Evolutionary conservation across 2,113 vertebrate species (phyloP), one percentile per base, ranked within the genome.

Genomic region (Ellobius talpinus): DNA sequence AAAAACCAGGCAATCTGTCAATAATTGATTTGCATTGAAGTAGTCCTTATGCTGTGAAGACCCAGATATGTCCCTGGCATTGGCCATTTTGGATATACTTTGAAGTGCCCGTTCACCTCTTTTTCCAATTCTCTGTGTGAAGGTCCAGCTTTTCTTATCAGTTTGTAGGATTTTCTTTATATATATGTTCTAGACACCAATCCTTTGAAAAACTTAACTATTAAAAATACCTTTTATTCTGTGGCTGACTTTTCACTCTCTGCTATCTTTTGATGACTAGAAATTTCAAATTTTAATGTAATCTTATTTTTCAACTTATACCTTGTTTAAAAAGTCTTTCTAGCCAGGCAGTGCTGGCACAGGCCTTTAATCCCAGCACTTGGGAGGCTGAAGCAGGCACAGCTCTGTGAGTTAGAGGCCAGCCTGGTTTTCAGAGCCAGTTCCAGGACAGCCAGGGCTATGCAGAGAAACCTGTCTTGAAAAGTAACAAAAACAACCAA

Each of bases 251-350:
- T 93, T 66, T 77, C 17, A n/a, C 63, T 89, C 31, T 92, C 29
- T 73, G 63, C 39, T n/a, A 19, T 66, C 8, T 94, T 86, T 94
- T 92, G 47, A 61, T 68, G 39, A 66, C 82, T 42, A 85, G 45
- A 74, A 92, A 81, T 31, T 81, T 24, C n/a, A 29, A 63, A 77
- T 92, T 79, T 76, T 21, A 52, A 72, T 47, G 10, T 33, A 87
- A 42, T 63, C 24, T 70, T 45, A 23, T 36, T 92, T 89, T 87
- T 94, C 45, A 10, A 39, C 63, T 76, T 87, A 7, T 31, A 36
- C 12, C 61, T 31, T 78, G 3, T 58, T 85, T 79, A 50, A 65
- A 91, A 94, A 90, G n/a, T 85, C 31, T 93, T 96, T 86, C 42
- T 74, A 55, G 73, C n/a, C 42, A 39, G 10, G 72, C 39, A 19